Percentiles rank a stretch among this genome's conserved stretches.
These are phyloP conservation scores for Mesodorylaimus sp. DNA, from an alignment of 2,888 invertebrate species.

Conservation along the genomic window DNA sequence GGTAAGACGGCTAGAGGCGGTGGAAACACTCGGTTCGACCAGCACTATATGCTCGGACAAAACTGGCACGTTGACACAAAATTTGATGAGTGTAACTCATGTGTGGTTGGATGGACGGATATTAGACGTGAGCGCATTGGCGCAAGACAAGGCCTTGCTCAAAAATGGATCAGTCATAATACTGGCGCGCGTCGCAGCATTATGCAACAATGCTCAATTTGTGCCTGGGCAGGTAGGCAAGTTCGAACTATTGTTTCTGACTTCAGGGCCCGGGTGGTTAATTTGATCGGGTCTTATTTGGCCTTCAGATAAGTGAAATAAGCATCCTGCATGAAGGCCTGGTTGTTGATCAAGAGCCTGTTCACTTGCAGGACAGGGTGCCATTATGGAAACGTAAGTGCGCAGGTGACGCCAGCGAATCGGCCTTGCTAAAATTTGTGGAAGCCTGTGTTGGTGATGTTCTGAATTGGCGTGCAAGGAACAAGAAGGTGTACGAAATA, in stretches of 20 bases:
- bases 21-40: conserved; percentile 93
- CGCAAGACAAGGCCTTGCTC: too few species aligned
- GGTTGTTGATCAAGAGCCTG: not conserved
- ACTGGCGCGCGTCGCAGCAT: conserved; percentile 74
- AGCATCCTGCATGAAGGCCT: not conserved
- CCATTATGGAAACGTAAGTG: conserved; percentile 37
- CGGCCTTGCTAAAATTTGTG: conserved; percentile 57
- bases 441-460: conserved; percentile 44
- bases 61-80: conserved; percentile 68
- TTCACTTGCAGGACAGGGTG: conserved; percentile 16
- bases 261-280: not conserved
- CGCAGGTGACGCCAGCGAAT: conserved; percentile 83
- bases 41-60: conserved; percentile 99
- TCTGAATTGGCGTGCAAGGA: conserved; percentile 35
- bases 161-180: too few species aligned
- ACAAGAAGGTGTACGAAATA: conserved; percentile 46
- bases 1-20: conserved; percentile 97
- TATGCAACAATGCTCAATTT: conserved; percentile 97
- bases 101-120: conserved; percentile 48
- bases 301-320: not conserved
- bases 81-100: conserved; percentile 39
- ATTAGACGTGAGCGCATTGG: not conserved
- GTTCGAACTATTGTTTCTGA: not conserved
- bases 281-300: not conserved
- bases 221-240: conserved; percentile 55